Evolutionary conservation across 2,113 vertebrate species (phyloP).

Genomic region (Tragelaphus buxtoni): DNA sequence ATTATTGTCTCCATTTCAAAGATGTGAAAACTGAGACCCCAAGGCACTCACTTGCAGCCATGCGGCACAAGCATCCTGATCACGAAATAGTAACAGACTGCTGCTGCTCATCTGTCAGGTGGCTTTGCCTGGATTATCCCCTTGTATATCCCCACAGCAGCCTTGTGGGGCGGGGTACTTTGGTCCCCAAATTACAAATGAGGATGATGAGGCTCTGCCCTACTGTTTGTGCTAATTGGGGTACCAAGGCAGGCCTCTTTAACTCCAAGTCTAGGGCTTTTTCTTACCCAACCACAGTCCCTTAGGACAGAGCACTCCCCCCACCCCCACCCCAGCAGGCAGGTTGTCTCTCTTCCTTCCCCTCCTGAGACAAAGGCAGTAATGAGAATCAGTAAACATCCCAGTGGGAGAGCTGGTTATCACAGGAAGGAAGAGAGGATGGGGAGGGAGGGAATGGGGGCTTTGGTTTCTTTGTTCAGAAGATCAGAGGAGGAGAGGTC

Average conservation of each 20-base stretch:
- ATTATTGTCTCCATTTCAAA: not conserved
- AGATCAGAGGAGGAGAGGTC: not conserved
- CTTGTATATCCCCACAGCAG: not conserved
- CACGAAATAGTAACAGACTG: not conserved
- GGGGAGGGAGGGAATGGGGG: not conserved
- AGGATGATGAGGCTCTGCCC: not conserved
- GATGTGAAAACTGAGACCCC: not conserved
- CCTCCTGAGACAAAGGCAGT: conserved; percentile 72
- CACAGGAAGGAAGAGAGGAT: conserved; percentile 49
- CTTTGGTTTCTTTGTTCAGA: conserved; percentile 23
- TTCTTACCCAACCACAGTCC: not conserved
- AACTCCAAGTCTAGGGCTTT: not conserved
- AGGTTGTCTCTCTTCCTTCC: conserved; percentile 33
- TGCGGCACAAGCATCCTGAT: not conserved
- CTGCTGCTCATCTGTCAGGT: not conserved
- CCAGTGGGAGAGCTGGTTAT: conserved; percentile 3
- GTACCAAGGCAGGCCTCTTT: not conserved
- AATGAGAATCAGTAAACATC: conserved; percentile 30
- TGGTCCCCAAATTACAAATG: not conserved
- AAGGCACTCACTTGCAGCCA: not conserved
- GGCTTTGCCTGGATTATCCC: not conserved
- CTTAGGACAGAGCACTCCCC: not conserved
- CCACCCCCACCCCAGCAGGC: not conserved
- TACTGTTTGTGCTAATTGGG: not conserved
- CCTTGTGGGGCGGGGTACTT: not conserved